Evolutionary conservation across 1,140 invertebrate species (phyloP).

Genomic region (Ladona fulva): DNA sequence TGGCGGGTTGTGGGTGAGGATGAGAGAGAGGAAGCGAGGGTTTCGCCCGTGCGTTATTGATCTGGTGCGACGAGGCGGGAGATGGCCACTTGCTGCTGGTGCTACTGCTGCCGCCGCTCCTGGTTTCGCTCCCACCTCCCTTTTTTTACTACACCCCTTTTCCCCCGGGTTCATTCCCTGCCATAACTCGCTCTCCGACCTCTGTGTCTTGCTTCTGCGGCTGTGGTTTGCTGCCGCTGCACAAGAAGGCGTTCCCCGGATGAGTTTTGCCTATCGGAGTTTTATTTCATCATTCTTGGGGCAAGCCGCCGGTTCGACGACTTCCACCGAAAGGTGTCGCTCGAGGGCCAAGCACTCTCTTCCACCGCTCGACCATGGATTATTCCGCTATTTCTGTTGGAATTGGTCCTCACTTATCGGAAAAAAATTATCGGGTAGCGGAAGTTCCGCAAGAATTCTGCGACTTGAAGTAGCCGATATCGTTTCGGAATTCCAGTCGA

Average conservation of each 20-base stretch:
- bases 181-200: not conserved
- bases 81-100: constrained; percentile 6
- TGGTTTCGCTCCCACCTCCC: constrained; percentile 11
- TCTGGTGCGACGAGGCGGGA: not conserved
- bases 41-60: constrained; percentile 7
- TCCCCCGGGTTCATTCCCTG: not conserved
- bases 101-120: not conserved
- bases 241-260: not conserved
- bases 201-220: not conserved
- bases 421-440: too few relatives aligned
- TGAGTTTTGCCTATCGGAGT: too few relatives aligned
- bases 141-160: not conserved
- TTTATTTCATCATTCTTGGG: too few relatives aligned
- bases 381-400: too few relatives aligned
- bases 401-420: too few relatives aligned
- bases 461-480: too few relatives aligned
- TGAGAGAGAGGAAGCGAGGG: not conserved
- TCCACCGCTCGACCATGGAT: too few relatives aligned
- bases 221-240: not conserved
- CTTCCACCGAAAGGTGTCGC: too few relatives aligned
- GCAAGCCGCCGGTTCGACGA: too few relatives aligned
- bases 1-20: not conserved
- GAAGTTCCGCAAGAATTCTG: too few relatives aligned
- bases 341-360: too few relatives aligned
- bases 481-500: too few relatives aligned